A percentile compares a stretch with the other conserved stretches of the same genome.
Conservation (phyloP, 1,140 invertebrate species). For the Anastrepha obliqua region DNA sequence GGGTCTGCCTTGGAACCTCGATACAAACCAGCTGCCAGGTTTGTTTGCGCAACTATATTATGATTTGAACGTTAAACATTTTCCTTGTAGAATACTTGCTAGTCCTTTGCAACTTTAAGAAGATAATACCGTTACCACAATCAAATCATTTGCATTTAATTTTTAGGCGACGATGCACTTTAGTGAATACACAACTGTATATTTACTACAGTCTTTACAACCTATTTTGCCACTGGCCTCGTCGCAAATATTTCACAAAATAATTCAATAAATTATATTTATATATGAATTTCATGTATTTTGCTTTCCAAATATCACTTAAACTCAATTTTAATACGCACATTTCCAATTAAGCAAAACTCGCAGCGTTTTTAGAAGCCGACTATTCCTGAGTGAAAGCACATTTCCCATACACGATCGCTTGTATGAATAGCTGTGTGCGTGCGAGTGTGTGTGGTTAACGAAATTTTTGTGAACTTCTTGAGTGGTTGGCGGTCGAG, state of each 20-base stretch:
- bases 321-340: conserved; percentile 39
- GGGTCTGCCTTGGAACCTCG: too few species aligned
- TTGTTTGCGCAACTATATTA: too few species aligned
- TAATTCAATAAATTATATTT: conserved; percentile 27
- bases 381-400: conserved; percentile 39
- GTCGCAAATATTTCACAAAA: conserved; percentile 22
- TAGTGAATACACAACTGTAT: not conserved
- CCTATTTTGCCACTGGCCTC: conserved; percentile 9
- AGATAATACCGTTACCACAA: too few species aligned
- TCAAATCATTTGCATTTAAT: not conserved
- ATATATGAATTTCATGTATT: not conserved
- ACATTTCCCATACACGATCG: conserved; percentile 37
- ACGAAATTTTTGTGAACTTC: conserved; percentile 24
- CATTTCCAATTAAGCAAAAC: conserved; percentile 50
- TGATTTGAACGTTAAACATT: too few species aligned
- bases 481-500: conserved; percentile 44
- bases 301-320: not conserved
- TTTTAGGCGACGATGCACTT: not conserved
- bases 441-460: not conserved
- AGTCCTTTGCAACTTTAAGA: too few species aligned
- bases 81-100: too few species aligned
- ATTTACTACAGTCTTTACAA: not conserved
- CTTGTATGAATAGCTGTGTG: not conserved
- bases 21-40: too few species aligned
- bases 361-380: conserved; percentile 47